These are phyloP conservation scores for Emydocephalus ijimae DNA, from an alignment of 2,113 vertebrate species.

Conservation along the genomic window DNA sequence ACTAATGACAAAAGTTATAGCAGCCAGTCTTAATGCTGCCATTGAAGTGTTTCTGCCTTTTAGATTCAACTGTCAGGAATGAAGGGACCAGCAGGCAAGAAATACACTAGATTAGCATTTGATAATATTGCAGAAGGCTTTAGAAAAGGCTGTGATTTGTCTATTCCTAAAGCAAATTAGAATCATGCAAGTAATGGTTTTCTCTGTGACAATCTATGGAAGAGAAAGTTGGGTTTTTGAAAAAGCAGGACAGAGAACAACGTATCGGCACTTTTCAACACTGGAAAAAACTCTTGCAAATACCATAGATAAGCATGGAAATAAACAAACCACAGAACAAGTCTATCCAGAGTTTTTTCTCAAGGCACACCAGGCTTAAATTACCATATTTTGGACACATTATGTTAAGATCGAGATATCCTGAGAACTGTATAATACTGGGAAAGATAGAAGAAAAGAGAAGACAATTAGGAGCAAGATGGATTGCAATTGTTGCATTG, in stretches of 20 bases:
- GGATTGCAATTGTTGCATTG: neutral
- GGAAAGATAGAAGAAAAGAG: neutral
- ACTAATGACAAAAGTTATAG: neutral
- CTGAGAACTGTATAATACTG: neutral
- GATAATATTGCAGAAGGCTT: neutral
- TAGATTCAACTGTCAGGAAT: neutral
- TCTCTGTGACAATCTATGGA: neutral
- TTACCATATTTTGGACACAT: neutral
- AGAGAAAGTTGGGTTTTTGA: neutral
- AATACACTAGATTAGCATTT: neutral
- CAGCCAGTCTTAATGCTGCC: neutral
- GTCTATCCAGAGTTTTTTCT: neutral
- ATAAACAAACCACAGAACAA: neutral
- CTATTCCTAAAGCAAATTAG: neutral
- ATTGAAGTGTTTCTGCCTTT: neutral
- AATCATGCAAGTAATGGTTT: neutral
- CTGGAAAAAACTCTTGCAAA: neutral
- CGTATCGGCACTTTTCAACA: neutral
- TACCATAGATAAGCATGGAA: neutral
- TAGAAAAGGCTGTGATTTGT: neutral
- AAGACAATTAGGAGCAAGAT: neutral
- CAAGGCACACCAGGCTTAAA: neutral
- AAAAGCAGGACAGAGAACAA: neutral
- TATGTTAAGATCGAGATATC: neutral
- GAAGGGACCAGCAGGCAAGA: neutral